phyloP scores from a whole-genome alignment of 2,888 invertebrate species.

The Polia nebulosa region DNA sequence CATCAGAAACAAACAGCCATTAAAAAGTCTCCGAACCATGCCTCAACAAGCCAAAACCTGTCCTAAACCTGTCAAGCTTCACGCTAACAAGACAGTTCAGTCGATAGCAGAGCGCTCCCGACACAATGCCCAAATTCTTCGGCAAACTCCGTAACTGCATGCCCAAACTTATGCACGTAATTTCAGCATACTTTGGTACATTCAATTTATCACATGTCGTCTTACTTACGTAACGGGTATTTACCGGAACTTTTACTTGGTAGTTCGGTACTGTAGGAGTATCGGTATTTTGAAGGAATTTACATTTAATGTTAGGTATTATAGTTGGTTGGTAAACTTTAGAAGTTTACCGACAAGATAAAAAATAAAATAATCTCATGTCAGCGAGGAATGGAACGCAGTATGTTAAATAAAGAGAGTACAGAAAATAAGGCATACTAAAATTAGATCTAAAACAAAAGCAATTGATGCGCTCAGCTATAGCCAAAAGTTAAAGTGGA shows the following conservation, averaged over 20 bases:
- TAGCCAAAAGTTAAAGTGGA: too few species aligned
- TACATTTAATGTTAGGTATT: background rate
- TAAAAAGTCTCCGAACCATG: constrained; percentile 5
- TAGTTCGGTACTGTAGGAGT: constrained; percentile 1
- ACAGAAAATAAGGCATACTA: too few species aligned
- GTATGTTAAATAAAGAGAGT: too few species aligned
- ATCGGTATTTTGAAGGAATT: constrained; percentile 2
- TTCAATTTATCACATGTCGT: constrained; percentile 57
- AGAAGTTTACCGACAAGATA: too few species aligned
- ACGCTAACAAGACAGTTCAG: constrained; percentile 48
- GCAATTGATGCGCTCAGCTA: too few species aligned
- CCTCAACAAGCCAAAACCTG: background rate
- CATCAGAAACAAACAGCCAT: background rate
- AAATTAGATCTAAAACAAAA: too few species aligned
- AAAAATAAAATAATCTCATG: too few species aligned
- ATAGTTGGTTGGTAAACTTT: too few species aligned
- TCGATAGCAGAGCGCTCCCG: constrained; percentile 15
- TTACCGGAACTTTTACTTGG: constrained; percentile 37
- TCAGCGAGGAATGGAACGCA: too few species aligned
- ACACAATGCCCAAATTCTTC: constrained; percentile 56
- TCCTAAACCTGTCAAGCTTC: constrained; percentile 23
- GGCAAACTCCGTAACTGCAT: constrained; percentile 46
- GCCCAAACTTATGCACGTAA: constrained; percentile 51
- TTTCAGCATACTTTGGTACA: constrained; percentile 51
- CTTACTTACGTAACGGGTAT: constrained; percentile 24